Evolutionary conservation across 2,888 invertebrate species (phyloP), one percentile per base, ranked within the genome.

Genomic region (Cephus pulcher): DNA sequence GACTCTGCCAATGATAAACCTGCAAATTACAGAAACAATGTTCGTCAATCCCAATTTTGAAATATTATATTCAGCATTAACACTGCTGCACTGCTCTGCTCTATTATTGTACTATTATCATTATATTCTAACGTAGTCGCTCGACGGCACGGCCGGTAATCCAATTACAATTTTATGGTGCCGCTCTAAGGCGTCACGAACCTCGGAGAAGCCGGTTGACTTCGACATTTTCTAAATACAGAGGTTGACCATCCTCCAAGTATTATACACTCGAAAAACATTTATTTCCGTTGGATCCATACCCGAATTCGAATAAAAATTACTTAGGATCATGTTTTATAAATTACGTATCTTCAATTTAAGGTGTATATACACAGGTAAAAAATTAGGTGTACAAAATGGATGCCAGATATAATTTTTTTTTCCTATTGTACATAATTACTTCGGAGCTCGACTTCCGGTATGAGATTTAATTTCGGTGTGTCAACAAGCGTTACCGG

Each of bases 1-100:
- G 93, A 87, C 94, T 94, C 90, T 95, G 95, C 95, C 95, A 95
- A 88, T 95, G 95, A 90, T 95, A 95, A 78, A 93, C 93, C 93
- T 93, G 88, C 35, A 86, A 87, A 9, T 9, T 1, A 23, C 9
- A 56, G 23, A 56, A 56, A 23, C 23, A 9, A 23, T 23, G 2
- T 56, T 56, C 0, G 12, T 35, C 35, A 3, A 35, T 3, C 0
- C 35, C 12, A 35, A 35, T 35, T 3, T 35, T 35, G 3, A 1
- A 3, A 35, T 11, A 4, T 35, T 12, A 35, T 35, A 35, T 35
- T 35, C 12, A 56, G 2, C 56, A 9, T 6, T 56, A 56, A 9
- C 1, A 9, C 56, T 23, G 2, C 56, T 56, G 23, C 23, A 2
- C 56, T 23, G 56, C 23, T 56, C 6, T 56, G 2, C 15, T 15